Percentiles rank a stretch among this genome's conserved stretches.
Evolutionary conservation across 2,888 invertebrate genomes (phyloP).

Genomic region (Melipona bicolor): DNA sequence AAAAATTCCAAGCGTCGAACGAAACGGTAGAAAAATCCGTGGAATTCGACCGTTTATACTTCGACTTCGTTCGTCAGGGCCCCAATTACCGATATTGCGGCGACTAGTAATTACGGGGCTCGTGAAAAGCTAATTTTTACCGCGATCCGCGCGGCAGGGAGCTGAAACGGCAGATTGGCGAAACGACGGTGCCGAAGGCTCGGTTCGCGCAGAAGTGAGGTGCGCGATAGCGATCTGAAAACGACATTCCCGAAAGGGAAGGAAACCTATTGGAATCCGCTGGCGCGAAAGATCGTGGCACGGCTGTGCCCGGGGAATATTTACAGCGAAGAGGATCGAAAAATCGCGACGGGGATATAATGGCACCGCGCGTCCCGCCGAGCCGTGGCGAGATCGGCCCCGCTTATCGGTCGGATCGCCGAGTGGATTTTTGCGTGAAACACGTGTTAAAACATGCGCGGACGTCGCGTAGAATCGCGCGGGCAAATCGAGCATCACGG

Average conservation of each 20-base stretch:
- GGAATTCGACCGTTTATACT: not conserved
- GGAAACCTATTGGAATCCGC: conserved; percentile 62
- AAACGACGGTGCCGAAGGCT: conserved; percentile 17
- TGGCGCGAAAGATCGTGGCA: conserved; percentile 44
- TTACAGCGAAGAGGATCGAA: conserved; percentile 67
- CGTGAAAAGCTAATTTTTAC: conserved; percentile 39
- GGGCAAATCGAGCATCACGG: conserved; percentile 22
- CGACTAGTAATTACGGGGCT: not conserved
- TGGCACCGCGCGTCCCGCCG: conserved; percentile 56
- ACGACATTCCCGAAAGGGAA: conserved; percentile 65
- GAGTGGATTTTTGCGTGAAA: conserved; percentile 77
- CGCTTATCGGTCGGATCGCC: conserved; percentile 74
- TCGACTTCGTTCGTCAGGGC: conserved; percentile 4
- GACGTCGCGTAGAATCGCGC: conserved; percentile 55
- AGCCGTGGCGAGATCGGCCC: conserved; percentile 51
- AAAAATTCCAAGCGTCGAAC: not conserved
- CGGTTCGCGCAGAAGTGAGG: conserved; percentile 45
- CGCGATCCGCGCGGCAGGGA: not conserved
- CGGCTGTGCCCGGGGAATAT: conserved; percentile 61
- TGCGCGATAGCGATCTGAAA: conserved; percentile 62
- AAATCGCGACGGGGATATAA: conserved; percentile 66
- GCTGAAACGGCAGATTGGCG: not conserved
- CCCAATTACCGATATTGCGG: conserved; percentile 9
- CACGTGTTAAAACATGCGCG: conserved; percentile 78
- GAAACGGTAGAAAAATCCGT: not conserved